A percentile compares a stretch with the other conserved stretches of the same genome.
Evolutionary conservation across 1,140 invertebrate species (phyloP).

Genomic region (Meloidogyne exigua): DNA sequence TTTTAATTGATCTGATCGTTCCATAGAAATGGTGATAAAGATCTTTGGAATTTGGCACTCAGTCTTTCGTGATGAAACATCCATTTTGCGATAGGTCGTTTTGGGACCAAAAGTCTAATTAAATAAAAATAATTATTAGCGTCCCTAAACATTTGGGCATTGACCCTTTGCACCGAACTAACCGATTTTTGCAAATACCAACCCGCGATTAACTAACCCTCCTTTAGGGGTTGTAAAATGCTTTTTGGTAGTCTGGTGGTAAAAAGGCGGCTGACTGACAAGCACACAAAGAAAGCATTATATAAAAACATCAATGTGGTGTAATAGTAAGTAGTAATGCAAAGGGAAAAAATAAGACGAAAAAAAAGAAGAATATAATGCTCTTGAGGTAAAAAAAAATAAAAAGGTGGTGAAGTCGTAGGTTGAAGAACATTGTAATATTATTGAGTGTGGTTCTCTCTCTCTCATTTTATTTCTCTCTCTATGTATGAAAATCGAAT

Average conservation of each 20-base stretch:
- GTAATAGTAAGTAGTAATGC: not conserved
- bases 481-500: not conserved
- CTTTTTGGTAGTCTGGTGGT: not conserved
- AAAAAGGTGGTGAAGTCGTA: not conserved
- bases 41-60: no score
- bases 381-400: not conserved
- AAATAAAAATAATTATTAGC: no score
- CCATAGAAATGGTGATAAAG: no score
- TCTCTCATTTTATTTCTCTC: no score
- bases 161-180: not conserved
- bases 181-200: no score
- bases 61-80: no score
- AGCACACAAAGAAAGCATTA: conserved; percentile 5
- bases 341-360: not conserved
- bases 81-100: no score
- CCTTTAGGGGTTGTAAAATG: not conserved
- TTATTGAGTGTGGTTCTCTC: not conserved
- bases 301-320: not conserved
- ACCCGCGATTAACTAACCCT: not conserved
- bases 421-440: not conserved
- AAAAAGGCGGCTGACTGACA: not conserved
- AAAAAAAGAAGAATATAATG: not conserved
- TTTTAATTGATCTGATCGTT: no score
- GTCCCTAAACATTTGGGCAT: no score
- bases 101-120: no score